phyloP scores from a whole-genome alignment of 2,113 vertebrate species.

The Sinocyclocheilus grahami region DNA sequence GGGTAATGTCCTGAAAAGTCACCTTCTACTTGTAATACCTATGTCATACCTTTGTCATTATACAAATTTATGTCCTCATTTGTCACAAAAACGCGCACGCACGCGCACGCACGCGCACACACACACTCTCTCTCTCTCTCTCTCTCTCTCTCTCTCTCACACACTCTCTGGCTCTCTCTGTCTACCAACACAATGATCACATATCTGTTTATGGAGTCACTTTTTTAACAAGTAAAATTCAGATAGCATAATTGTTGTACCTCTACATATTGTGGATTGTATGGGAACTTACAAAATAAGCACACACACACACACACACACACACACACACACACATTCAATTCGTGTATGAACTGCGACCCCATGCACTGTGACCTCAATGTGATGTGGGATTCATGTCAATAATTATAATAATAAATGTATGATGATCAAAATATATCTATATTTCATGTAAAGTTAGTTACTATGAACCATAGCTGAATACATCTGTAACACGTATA shows the following conservation, averaged over 20 bases:
- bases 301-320: constrained; percentile 53
- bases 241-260: constrained; percentile 63
- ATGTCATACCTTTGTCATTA: too few species aligned
- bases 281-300: constrained; percentile 56
- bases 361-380: constrained; percentile 98
- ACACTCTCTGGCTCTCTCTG: constrained; percentile 8
- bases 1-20: too few species aligned
- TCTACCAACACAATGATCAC: constrained; percentile 43
- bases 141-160: not conserved
- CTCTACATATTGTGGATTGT: constrained; percentile 60
- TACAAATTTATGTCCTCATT: too few species aligned
- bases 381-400: constrained; percentile 88
- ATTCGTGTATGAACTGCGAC: constrained; percentile 77
- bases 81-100: too few species aligned
- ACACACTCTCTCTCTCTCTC: too few species aligned
- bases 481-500: constrained; percentile 83
- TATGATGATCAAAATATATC: constrained; percentile 60
- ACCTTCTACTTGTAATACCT: too few species aligned
- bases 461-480: constrained; percentile 79
- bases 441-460: constrained; percentile 77
- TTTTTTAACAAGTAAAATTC: constrained; percentile 48
- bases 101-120: too few species aligned
- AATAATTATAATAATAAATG: constrained; percentile 70
- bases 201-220: constrained; percentile 54
- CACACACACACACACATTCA: constrained; percentile 41